A percentile compares a stretch with the other conserved stretches of the same genome.
Conservation (phyloP, 2,888 invertebrate genomes). For the Spilosoma lubricipeda region DNA sequence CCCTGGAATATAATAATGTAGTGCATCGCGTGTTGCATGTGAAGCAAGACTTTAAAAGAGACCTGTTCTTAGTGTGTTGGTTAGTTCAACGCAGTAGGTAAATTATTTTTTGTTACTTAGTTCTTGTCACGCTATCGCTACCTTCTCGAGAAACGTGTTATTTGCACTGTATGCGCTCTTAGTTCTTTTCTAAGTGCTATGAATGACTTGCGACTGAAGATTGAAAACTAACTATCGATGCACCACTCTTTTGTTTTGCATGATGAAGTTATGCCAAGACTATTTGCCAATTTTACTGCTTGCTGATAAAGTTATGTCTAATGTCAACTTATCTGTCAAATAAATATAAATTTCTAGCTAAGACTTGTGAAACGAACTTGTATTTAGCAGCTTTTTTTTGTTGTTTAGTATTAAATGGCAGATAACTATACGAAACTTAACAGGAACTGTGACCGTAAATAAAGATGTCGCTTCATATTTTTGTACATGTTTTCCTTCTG, state of each 20-base stretch:
- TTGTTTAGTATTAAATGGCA: too few species aligned
- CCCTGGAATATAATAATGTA: not conserved
- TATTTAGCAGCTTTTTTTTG: too few species aligned
- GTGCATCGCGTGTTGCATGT: not conserved
- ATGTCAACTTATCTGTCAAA: too few species aligned
- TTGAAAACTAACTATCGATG: not conserved
- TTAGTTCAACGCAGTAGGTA: not conserved
- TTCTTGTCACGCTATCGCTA: not conserved
- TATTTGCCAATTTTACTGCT: too few species aligned
- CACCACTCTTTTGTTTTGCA: not conserved
- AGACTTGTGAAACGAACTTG: too few species aligned
- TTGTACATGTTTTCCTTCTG: too few species aligned
- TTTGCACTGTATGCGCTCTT: not conserved
- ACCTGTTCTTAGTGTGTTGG: not conserved
- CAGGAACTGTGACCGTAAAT: too few species aligned
- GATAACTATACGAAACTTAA: too few species aligned
- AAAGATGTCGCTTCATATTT: too few species aligned
- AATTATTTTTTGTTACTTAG: conserved; percentile 1
- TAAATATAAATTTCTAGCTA: too few species aligned
- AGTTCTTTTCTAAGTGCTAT: not conserved
- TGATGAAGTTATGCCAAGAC: not conserved
- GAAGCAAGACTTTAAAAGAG: not conserved
- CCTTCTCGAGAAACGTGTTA: not conserved
- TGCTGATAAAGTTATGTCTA: too few species aligned
- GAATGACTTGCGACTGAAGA: not conserved